Evolutionary conservation across 2,797 vertebrate species (phyloP).

Genomic region (Chanos chanos): DNA sequence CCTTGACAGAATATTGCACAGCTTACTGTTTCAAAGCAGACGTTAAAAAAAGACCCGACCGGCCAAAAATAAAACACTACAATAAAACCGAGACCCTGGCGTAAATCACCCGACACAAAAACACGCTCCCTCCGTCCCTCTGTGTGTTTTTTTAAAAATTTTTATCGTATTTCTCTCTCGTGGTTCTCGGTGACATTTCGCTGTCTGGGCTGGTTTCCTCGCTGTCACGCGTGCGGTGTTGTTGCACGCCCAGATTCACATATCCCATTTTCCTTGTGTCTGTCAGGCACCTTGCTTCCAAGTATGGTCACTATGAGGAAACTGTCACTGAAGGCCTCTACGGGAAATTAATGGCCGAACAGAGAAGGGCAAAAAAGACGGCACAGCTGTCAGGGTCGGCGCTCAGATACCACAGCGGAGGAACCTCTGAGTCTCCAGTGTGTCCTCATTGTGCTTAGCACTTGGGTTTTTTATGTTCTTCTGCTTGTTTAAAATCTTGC

Average conservation of each 20-base stretch:
- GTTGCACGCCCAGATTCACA: conserved; percentile 36
- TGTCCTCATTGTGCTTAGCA: conserved; percentile 53
- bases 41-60: too few relatives aligned
- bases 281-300: conserved; percentile 77
- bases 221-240: conserved; percentile 5
- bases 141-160: too few relatives aligned
- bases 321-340: conserved; percentile 84
- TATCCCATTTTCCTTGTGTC: conserved; percentile 55
- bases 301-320: conserved; percentile 88
- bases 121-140: too few relatives aligned
- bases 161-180: background rate
- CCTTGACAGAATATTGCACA: too few relatives aligned
- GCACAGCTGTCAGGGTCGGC: conserved; percentile 93
- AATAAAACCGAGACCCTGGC: too few relatives aligned
- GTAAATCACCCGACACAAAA: too few relatives aligned
- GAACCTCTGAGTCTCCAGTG: conserved; percentile 45
- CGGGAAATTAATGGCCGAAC: conserved; percentile 87
- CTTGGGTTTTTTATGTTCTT: conserved; percentile 66
- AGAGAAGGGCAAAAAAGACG: conserved; percentile 85
- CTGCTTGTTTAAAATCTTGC: conserved; percentile 44
- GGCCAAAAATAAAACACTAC: too few relatives aligned
- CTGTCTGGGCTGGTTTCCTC: background rate
- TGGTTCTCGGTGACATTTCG: background rate
- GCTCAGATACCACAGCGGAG: conserved; percentile 66
- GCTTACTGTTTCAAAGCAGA: too few relatives aligned